A percentile compares a stretch with the other conserved stretches of the same genome.
These are phyloP conservation scores for Taeniopygia guttata DNA, from an alignment of 2,797 vertebrate species.

Conservation along the genomic window DNA sequence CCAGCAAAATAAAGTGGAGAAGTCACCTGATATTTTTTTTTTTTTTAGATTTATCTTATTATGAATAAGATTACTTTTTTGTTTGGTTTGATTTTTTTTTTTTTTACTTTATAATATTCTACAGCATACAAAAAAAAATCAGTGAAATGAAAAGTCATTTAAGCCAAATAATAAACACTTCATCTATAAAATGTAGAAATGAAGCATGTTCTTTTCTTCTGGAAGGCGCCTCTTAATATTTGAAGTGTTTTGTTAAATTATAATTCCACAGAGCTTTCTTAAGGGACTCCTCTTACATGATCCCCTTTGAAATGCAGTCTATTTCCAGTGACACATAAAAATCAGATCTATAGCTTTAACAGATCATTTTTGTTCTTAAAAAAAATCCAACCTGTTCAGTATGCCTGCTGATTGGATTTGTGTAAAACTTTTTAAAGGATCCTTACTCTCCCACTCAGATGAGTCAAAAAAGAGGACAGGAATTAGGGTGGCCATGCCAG, in stretches of 20 bases:
- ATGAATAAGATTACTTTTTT: background rate
- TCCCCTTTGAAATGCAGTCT: background rate
- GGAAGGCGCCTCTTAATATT: background rate
- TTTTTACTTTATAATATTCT: background rate
- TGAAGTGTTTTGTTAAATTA: background rate
- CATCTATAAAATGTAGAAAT: background rate
- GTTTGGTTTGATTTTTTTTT: background rate
- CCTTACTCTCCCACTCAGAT: background rate
- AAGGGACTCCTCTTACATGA: background rate
- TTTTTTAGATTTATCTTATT: background rate
- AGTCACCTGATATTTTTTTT: background rate
- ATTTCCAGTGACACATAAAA: background rate
- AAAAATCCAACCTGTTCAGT: rapidly evolving
- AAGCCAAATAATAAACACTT: background rate
- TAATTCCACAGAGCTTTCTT: background rate
- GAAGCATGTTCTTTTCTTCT: background rate
- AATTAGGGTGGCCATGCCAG: background rate
- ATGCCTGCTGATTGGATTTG: background rate
- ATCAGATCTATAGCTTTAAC: background rate
- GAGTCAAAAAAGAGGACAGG: background rate
- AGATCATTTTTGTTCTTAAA: background rate
- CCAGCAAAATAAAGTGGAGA: background rate
- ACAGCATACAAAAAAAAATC: background rate
- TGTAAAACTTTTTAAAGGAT: background rate
- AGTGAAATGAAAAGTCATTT: background rate